Evolutionary conservation across 1,140 invertebrate species (phyloP), one percentile per base, ranked within the genome.

Genomic region (Macrotrachela quadricornifera): DNA sequence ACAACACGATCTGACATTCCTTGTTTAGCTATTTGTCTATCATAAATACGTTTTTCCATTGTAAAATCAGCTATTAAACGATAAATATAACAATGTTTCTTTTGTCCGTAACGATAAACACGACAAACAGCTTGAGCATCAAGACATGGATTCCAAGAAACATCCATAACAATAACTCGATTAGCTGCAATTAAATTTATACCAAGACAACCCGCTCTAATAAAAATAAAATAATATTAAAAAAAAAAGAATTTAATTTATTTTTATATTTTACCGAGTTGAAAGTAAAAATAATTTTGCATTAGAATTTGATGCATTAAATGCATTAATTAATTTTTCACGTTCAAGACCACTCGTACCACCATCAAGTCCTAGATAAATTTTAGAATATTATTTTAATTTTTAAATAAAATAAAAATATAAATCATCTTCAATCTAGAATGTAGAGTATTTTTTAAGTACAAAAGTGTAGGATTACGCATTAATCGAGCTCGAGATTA

Each of bases 121-220:
- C 92, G 73, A 68, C 91, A 97, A 1, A 97, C 87, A 49, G 91
- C 91, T 58, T 97, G 91, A 1, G 88, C 92, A 65, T 97, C 91
- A 66, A 96, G 90, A 63, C 91, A 95, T n/a, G 92, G 92, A 73
- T 99, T 97, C 90, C 91, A 97, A 6, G 85, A 92, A 40, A 90
- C 90, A 72, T 99, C 92, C 62, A 96, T 83, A 38, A 99, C 87
- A 18, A 97, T 81, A 0, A 95, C 91, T 47, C 92, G 73, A 72
- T 94, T 96, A 0, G 92, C 92, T 21, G 90, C 91, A 21, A 76
- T 64, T 17, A 99, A 75, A 74, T 99, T 99, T 47, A 99, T 94
- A 8, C 92, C 92, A 14, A 99, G 71, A 21, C 86, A 94, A 14
- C 91, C 91, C 50, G 91, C 92, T 63, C 21, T 30, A 30, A 4